phyloP scores from a whole-genome alignment of 2,888 invertebrate genomes.

The Glyphotaelius pellucidus region DNA sequence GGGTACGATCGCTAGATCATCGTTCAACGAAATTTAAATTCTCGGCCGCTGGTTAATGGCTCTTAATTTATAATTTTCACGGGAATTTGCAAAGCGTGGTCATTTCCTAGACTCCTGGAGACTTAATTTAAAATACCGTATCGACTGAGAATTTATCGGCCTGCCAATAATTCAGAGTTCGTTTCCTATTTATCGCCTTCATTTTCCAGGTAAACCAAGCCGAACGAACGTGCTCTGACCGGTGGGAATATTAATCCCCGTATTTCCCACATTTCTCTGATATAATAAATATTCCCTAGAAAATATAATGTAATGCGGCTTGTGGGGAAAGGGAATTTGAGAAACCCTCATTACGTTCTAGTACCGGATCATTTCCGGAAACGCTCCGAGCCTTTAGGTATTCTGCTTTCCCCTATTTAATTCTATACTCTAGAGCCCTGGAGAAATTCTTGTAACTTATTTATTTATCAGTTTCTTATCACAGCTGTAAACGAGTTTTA shows the following conservation, averaged over 20 bases:
- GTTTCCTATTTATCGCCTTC: background rate
- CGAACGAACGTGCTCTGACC: background rate
- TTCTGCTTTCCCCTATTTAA: background rate
- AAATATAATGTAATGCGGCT: background rate
- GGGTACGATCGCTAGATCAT: too few species aligned
- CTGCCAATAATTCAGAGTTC: background rate
- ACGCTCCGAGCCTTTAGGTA: background rate
- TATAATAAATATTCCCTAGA: background rate
- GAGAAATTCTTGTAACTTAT: background rate
- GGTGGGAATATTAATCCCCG: background rate
- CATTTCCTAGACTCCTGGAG: background rate
- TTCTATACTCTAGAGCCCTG: background rate
- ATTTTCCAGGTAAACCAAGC: background rate
- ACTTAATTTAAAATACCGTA: background rate
- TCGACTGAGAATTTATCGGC: background rate
- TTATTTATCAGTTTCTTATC: too few species aligned
- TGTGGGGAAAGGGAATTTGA: background rate
- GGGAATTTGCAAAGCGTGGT: background rate
- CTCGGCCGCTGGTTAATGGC: too few species aligned
- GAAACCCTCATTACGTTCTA: background rate
- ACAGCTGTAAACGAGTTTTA: too few species aligned
- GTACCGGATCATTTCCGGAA: background rate
- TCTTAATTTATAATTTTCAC: background rate
- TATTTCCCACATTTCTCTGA: background rate
- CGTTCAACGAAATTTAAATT: too few species aligned